phyloP scores from a whole-genome alignment of 2,888 invertebrate species.

The Podotricha telesiphe region DNA sequence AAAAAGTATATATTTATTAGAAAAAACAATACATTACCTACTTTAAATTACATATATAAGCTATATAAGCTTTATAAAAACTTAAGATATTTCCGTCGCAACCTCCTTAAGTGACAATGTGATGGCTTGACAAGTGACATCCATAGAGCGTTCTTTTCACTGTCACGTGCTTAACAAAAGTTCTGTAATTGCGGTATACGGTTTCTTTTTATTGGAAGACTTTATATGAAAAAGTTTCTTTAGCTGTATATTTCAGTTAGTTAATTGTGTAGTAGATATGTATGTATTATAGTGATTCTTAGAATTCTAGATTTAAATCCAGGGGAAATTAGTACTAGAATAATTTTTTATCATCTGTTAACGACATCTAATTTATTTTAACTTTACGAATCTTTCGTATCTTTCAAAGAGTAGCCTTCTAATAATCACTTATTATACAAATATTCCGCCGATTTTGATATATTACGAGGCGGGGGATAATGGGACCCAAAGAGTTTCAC shows the following conservation, averaged over 20 bases:
- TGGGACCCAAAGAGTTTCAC: too few relatives aligned
- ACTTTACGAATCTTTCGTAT: too few relatives aligned
- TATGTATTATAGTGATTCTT: too few relatives aligned
- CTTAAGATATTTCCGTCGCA: not conserved
- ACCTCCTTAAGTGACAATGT: constrained; percentile 4
- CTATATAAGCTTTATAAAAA: not conserved
- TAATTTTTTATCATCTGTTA: too few relatives aligned
- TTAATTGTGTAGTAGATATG: not conserved
- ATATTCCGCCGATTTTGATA: too few relatives aligned
- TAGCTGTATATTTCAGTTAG: not conserved
- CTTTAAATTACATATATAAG: not conserved
- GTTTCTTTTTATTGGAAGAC: not conserved
- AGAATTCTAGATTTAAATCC: too few relatives aligned
- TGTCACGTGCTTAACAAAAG: constrained; percentile 18
- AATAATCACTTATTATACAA: too few relatives aligned
- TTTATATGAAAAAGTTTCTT: not conserved
- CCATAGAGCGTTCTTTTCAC: constrained; percentile 12
- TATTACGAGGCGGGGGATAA: too few relatives aligned
- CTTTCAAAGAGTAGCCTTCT: too few relatives aligned
- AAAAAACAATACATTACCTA: not conserved
- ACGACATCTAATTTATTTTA: too few relatives aligned
- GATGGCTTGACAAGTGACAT: constrained; percentile 22
- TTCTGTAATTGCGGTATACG: not conserved
- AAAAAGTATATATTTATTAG: not conserved
- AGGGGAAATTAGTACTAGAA: too few relatives aligned